Evolutionary conservation across 92 coral and sea anemone genomes (phyloP), one percentile per base, ranked within the genome.

Genomic region (Phenganax stokvisi): DNA sequence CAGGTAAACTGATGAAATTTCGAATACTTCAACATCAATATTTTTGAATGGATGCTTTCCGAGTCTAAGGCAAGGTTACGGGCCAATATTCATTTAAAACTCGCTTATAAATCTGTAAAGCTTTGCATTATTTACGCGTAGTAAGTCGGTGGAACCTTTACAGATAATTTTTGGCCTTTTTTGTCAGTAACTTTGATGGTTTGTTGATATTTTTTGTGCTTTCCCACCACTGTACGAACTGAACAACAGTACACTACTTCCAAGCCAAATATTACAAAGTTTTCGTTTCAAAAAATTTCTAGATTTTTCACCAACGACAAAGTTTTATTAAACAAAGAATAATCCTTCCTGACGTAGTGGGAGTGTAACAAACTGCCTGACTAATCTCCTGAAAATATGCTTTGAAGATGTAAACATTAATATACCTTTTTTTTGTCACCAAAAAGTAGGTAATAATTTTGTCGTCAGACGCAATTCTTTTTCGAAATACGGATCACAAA

Each of bases 1-100:
- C 83, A 87, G 99, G 99, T 96, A 71, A 77, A 86, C 56, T 58
- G 9, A 57, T 57, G 69, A 76, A 61, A n/a, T 57, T 65, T 29
- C 69, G 58, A 59, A 57, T 67, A 59, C 30, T 76, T 76, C 70
- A 76, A 28, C 10, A 55, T 57, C 73, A 68, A 68, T 75, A 30
- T 75, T 54, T 54, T 56, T 56, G 17, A 52, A 57, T 47, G 69
- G 81, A 53, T 29, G 66, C 51, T 30, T 28, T 15, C 44, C 60
- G 54, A 51, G 55, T 54, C 15, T 6, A 25, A 64, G 16, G 25
- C 64, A 75, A 75, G 53, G 64, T 54, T 75, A 54, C 81, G 56
- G 81, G 64, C 81, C 81, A 59, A 76, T 76, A 76, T 76, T 15
- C 37, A 1, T 44, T 16, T 30, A 54, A 13, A 20, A 61, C 28